These are phyloP conservation scores for Antheraea assamensis DNA, from an alignment of 2,888 invertebrate species.

Conservation along the genomic window DNA sequence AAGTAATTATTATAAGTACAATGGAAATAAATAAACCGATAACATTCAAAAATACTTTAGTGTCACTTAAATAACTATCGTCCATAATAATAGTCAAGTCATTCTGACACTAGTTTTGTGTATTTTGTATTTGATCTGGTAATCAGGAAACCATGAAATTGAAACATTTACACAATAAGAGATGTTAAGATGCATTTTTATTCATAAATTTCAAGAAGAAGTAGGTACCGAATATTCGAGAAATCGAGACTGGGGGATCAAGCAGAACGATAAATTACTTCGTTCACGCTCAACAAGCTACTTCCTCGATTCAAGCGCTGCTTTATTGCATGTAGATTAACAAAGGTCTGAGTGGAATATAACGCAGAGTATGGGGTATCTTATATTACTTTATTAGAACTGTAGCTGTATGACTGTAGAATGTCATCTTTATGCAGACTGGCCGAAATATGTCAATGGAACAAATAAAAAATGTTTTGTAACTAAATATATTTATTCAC, in stretches of 20 bases:
- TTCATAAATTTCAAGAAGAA: conserved; percentile 11
- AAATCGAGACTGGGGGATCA: conserved; percentile 31
- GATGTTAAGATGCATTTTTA: neutral
- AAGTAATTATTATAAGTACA: neutral
- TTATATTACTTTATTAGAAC: neutral
- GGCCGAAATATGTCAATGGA: too few relatives aligned
- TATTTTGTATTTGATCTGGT: neutral
- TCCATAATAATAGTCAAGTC: neutral
- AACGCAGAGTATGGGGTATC: neutral
- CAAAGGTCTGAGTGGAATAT: conserved; percentile 9
- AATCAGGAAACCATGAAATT: neutral
- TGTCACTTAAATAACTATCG: neutral
- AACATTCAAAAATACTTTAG: neutral
- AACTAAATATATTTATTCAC: too few relatives aligned
- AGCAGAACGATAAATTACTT: conserved; percentile 52
- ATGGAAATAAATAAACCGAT: neutral
- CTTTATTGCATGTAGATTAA: conserved; percentile 34
- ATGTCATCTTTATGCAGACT: too few relatives aligned
- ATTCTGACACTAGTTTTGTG: neutral
- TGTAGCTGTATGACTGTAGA: too few relatives aligned
- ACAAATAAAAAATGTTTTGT: too few relatives aligned
- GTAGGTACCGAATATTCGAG: conserved; percentile 37
- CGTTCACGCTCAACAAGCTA: conserved; percentile 58
- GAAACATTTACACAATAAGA: neutral
- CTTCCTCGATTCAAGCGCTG: conserved; percentile 50